These are phyloP conservation scores for Elachura formosa DNA, from an alignment of 2,113 vertebrate species.

Conservation along the genomic window DNA sequence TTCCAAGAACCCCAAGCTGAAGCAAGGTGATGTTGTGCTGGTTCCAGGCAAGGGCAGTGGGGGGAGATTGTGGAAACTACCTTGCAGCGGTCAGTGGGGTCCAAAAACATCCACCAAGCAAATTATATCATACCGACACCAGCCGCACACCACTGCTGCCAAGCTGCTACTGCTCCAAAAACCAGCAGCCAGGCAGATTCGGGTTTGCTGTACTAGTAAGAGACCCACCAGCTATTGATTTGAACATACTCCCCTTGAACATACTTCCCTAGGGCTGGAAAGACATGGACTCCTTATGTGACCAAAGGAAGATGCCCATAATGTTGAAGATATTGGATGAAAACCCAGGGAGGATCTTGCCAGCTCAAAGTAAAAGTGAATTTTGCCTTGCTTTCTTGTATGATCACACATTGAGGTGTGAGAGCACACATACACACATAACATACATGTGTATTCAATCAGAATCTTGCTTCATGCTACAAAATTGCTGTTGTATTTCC, in stretches of 20 bases:
- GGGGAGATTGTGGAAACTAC: background rate
- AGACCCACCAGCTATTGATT: accelerated
- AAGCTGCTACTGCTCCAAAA: background rate
- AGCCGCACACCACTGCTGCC: background rate
- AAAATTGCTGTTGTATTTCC: accelerated
- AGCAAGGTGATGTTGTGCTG: accelerated
- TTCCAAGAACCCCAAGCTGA: accelerated
- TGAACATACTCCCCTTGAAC: background rate
- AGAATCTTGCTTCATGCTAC: background rate
- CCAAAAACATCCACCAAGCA: background rate
- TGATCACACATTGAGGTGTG: background rate
- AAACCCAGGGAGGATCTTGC: background rate
- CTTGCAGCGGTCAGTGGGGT: accelerated
- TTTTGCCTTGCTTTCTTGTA: background rate
- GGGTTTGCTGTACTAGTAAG: background rate
- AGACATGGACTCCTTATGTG: background rate
- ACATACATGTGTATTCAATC: accelerated
- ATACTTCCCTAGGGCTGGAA: accelerated
- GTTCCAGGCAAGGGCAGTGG: accelerated
- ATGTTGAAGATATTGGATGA: background rate
- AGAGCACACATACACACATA: background rate
- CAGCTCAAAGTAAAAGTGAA: background rate
- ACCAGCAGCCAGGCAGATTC: background rate
- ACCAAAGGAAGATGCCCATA: background rate
- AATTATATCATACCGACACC: background rate